phyloP scores from a whole-genome alignment of 2,113 vertebrate species.

The Eurystomus gularis region DNA sequence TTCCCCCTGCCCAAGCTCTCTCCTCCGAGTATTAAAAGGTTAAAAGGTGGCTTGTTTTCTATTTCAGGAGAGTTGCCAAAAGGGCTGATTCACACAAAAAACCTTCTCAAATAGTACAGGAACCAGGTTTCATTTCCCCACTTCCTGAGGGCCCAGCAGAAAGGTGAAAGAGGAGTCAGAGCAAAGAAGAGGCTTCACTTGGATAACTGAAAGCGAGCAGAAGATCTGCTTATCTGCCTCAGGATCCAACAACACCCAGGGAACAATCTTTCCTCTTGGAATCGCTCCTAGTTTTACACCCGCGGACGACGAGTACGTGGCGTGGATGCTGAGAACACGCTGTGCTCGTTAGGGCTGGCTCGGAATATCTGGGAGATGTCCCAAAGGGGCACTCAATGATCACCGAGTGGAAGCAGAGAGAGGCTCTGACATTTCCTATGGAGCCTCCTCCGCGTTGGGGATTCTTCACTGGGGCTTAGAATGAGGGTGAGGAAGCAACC shows the following conservation, averaged over 20 bases:
- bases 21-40: constrained; percentile 20
- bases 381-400: neutral
- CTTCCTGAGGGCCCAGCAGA: constrained; percentile 58
- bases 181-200: neutral
- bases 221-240: constrained; percentile 20
- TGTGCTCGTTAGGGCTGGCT: neutral
- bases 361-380: neutral
- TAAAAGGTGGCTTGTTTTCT: constrained; percentile 51
- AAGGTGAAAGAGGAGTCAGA: constrained; percentile 61
- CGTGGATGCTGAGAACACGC: neutral
- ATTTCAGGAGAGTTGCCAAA: constrained; percentile 57
- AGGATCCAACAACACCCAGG: neutral
- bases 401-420: neutral
- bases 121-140: constrained; percentile 64
- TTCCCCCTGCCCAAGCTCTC: neutral
- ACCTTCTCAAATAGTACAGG: constrained; percentile 56
- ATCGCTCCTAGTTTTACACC: constrained; percentile 44
- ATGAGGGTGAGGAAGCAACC: neutral
- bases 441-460: neutral
- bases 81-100: constrained; percentile 39
- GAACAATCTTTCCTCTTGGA: constrained; percentile 54
- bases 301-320: no score
- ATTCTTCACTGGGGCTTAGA: neutral
- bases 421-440: neutral
- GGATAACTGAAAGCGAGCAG: neutral